Conservation (phyloP, 1,140 invertebrate species). For the Drosophila nigromelanica region DNA sequence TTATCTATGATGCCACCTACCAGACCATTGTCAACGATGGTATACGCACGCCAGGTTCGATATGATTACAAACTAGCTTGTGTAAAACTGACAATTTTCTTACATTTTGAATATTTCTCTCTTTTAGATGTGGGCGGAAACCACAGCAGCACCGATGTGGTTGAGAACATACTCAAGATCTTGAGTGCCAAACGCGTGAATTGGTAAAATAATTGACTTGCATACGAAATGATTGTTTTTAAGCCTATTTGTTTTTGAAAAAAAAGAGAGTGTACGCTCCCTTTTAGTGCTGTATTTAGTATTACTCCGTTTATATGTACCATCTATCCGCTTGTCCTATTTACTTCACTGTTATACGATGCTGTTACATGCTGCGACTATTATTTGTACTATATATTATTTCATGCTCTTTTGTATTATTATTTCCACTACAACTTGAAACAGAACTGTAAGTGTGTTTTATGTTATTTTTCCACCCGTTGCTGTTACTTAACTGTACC, state of each 20-base stretch:
- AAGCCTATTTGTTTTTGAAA: constrained; percentile 33
- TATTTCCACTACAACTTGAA: constrained; percentile 61
- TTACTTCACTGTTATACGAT: constrained; percentile 49
- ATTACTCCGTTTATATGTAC: constrained; percentile 36
- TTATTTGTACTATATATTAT: constrained; percentile 54
- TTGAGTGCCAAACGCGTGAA: constrained; percentile 83
- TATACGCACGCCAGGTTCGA: constrained; percentile 90
- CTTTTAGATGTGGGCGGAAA: constrained; percentile 87
- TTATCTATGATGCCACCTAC: constrained; percentile 90
- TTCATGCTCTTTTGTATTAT: constrained; percentile 69
- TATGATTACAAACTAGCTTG: neutral
- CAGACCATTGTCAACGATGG: constrained; percentile 93
- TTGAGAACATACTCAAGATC: constrained; percentile 88
- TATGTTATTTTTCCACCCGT: constrained; percentile 20
- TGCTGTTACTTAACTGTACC: constrained; percentile 32
- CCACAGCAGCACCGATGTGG: constrained; percentile 88
- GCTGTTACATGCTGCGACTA: constrained; percentile 29
- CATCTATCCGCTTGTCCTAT: constrained; percentile 64
- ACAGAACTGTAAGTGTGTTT: constrained; percentile 71
- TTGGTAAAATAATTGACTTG: constrained; percentile 77
- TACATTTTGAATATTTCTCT: neutral
- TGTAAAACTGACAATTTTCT: neutral
- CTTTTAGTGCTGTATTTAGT: constrained; percentile 61
- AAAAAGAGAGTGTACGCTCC: constrained; percentile 15
- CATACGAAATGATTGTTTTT: constrained; percentile 12